Percentiles rank a stretch among this genome's conserved stretches.
These are phyloP conservation scores for Huso huso DNA, from an alignment of 2,797 vertebrate species.

Conservation along the genomic window DNA sequence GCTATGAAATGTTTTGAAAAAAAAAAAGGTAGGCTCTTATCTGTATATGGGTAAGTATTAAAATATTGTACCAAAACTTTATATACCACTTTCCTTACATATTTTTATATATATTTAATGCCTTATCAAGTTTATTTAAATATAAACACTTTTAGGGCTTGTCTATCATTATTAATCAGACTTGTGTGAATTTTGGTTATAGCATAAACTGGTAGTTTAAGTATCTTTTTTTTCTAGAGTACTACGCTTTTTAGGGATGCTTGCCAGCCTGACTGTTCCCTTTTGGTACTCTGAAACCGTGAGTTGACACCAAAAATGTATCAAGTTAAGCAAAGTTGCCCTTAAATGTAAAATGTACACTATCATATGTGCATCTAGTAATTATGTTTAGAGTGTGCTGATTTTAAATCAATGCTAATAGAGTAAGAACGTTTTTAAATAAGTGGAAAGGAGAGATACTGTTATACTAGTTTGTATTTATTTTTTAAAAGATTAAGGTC, in stretches of 20 bases:
- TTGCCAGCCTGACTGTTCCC: slow-evolving; percentile 23
- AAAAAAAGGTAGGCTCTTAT: slow-evolving; percentile 17
- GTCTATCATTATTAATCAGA: slow-evolving; percentile 16
- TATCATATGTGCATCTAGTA: neutral
- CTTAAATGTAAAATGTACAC: slow-evolving; percentile 12
- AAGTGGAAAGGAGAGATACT: too few species aligned
- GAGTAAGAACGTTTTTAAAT: too few species aligned
- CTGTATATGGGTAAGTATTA: slow-evolving; percentile 64
- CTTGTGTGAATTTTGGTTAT: slow-evolving; percentile 16
- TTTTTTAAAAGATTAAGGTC: too few species aligned
- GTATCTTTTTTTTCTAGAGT: slow-evolving; percentile 24
- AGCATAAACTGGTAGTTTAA: slow-evolving; percentile 27
- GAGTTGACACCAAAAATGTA: slow-evolving; percentile 33
- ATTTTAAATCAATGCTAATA: too few species aligned
- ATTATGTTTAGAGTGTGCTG: neutral
- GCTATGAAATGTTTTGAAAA: slow-evolving; percentile 23
- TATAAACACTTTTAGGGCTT: slow-evolving; percentile 4
- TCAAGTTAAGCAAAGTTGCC: slow-evolving; percentile 18
- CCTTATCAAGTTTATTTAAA: slow-evolving; percentile 12
- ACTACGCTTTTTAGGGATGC: slow-evolving; percentile 35
- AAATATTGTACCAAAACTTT: slow-evolving; percentile 13
- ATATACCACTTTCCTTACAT: slow-evolving; percentile 11
- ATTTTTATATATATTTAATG: slow-evolving; percentile 5
- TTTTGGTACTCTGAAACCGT: slow-evolving; percentile 36
- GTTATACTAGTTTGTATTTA: too few species aligned